Conservation (phyloP, 2,888 invertebrate species). For the Stegophylla sp. region DNA sequence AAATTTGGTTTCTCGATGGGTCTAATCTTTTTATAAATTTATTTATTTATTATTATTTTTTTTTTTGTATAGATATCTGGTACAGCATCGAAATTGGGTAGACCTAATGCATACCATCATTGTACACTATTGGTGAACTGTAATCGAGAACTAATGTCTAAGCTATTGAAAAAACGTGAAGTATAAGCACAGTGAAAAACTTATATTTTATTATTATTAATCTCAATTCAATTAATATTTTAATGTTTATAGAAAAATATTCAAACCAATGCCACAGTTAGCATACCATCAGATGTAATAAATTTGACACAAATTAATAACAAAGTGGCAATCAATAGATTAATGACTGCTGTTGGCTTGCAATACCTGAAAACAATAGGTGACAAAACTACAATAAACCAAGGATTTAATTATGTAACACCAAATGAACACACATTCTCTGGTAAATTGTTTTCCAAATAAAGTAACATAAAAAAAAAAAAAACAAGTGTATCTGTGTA, state of each 20-base stretch:
- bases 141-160: slow-evolving; percentile 77
- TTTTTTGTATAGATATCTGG: slow-evolving; percentile 86
- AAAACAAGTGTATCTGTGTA: not conserved
- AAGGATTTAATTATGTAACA: slow-evolving; percentile 84
- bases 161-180: slow-evolving; percentile 77
- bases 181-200: slow-evolving; percentile 67
- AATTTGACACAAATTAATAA: slow-evolving; percentile 81
- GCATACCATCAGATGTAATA: slow-evolving; percentile 80
- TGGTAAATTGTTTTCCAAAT: slow-evolving; percentile 67
- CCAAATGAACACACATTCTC: slow-evolving; percentile 89
- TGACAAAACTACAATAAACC: slow-evolving; percentile 75
- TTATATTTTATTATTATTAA: not conserved
- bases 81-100: slow-evolving; percentile 90
- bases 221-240: slow-evolving; percentile 13
- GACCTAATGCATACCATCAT: slow-evolving; percentile 93
- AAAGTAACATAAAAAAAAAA: not conserved
- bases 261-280: slow-evolving; percentile 83
- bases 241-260: slow-evolving; percentile 74
- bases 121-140: slow-evolving; percentile 91
- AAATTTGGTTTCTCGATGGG: too few species aligned
- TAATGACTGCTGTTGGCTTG: slow-evolving; percentile 82
- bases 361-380: slow-evolving; percentile 81
- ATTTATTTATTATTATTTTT: too few species aligned
- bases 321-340: slow-evolving; percentile 73
- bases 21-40: not conserved